These are phyloP conservation scores for Macrosoma leucophasiata DNA, from an alignment of 2,888 invertebrate species.

Conservation along the genomic window DNA sequence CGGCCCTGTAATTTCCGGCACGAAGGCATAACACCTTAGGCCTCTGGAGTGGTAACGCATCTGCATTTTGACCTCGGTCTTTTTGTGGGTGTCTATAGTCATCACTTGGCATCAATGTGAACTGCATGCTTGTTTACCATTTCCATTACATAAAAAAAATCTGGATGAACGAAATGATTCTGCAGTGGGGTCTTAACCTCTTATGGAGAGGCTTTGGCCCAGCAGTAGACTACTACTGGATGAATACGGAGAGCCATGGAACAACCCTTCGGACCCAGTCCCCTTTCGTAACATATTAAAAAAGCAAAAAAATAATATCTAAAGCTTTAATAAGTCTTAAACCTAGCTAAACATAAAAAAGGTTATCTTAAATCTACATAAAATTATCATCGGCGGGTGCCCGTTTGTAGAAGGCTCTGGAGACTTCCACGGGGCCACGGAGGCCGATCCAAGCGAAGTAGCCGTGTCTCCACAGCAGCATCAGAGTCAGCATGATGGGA, in stretches of 20 bases:
- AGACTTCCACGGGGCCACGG: constrained; percentile 76
- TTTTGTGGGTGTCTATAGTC: no score
- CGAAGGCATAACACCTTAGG: no score
- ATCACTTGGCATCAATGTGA: no score
- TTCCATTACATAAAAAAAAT: no score
- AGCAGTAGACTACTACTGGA: no score
- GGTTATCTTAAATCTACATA: constrained; percentile 33
- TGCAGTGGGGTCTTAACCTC: no score
- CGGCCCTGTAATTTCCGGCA: no score
- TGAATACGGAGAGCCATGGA: constrained; percentile 1
- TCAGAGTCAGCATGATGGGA: constrained; percentile 76
- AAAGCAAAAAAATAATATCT: neutral
- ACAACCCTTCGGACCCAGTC: neutral
- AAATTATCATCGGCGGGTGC: constrained; percentile 74
- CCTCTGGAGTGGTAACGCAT: no score
- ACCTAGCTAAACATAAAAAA: neutral
- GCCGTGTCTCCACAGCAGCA: constrained; percentile 79
- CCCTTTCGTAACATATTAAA: neutral
- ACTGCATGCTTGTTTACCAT: no score
- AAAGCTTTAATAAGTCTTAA: neutral
- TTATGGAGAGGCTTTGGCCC: no score
- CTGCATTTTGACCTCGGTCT: no score
- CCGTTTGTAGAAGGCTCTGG: constrained; percentile 83
- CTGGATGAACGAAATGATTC: no score
- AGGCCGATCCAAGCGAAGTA: constrained; percentile 77